These are phyloP conservation scores for Macrosoma leucophasiata DNA, from an alignment of 2,888 invertebrate species.

Conservation along the genomic window DNA sequence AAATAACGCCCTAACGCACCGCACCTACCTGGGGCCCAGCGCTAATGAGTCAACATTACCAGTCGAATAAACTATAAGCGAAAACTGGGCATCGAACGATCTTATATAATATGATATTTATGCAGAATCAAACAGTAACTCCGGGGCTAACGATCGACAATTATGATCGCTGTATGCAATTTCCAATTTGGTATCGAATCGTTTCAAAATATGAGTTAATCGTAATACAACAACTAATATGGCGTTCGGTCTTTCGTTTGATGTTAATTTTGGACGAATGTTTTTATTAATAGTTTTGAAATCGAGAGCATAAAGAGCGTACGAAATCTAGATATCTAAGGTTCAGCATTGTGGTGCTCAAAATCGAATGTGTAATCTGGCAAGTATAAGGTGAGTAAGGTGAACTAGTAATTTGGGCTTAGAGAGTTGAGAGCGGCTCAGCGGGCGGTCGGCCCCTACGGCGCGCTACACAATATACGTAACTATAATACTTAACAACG, in stretches of 20 bases:
- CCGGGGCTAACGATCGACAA: conserved; percentile 4
- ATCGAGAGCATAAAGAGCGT: conserved; percentile 17
- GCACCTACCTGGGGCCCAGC: conserved; percentile 48
- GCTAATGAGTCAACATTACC: conserved; percentile 53
- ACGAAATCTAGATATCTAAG: conserved; percentile 32
- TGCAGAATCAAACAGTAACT: conserved; percentile 9
- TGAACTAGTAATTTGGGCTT: conserved; percentile 52
- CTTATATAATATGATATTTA: conserved; percentile 20
- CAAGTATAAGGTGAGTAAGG: conserved; percentile 33
- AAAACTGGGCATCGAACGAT: too few species aligned
- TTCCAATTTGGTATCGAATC: too few species aligned
- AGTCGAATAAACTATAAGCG: conserved; percentile 20
- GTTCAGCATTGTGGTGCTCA: conserved; percentile 27
- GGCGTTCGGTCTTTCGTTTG: too few species aligned
- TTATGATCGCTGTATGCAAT: too few species aligned
- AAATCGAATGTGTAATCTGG: conserved; percentile 30
- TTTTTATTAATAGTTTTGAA: too few species aligned
- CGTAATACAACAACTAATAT: too few species aligned
- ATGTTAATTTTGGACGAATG: conserved; percentile 8
- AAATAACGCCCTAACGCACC: conserved; percentile 50
- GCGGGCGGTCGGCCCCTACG: conserved; percentile 53
- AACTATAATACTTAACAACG: conserved; percentile 42
- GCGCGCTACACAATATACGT: conserved; percentile 47
- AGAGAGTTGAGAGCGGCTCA: conserved; percentile 53
- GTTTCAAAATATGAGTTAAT: too few species aligned